A percentile compares a stretch with the other conserved stretches of the same genome.
Conservation (phyloP, 2,113 vertebrate genomes). For the Arothron firmamentum region DNA sequence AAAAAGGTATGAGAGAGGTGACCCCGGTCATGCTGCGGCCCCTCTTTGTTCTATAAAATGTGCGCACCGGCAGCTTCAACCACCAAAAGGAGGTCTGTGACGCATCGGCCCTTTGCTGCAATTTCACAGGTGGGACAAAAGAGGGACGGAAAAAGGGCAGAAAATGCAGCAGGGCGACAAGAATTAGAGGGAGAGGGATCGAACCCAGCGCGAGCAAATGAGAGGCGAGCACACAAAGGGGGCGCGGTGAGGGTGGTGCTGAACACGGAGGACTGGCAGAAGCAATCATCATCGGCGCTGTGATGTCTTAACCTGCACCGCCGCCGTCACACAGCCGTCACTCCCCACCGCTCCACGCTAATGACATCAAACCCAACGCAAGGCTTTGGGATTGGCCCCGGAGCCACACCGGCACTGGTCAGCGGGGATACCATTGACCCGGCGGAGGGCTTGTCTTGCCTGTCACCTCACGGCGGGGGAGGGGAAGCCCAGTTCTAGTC, state of each 20-base stretch:
- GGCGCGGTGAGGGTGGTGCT: conserved; percentile 19
- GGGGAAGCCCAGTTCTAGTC: conserved; percentile 41
- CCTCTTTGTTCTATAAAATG: conserved; percentile 30
- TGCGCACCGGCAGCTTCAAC: conserved; percentile 46
- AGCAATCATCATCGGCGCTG: conserved; percentile 61
- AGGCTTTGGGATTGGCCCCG: conserved; percentile 52
- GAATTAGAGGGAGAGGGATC: conserved; percentile 29
- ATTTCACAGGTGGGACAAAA: conserved; percentile 19
- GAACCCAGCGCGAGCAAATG: conserved; percentile 54
- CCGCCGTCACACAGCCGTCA: conserved; percentile 40
- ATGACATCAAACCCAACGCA: conserved; percentile 50
- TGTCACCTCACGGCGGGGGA: conserved; percentile 30
- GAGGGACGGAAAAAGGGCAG: conserved; percentile 5
- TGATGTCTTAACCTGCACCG: conserved; percentile 54
- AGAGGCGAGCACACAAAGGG: conserved; percentile 59
- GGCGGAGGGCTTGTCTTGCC: conserved; percentile 37
- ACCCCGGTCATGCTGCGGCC: conserved; percentile 45
- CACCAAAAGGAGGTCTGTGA: conserved; percentile 26
- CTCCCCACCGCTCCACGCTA: conserved; percentile 46
- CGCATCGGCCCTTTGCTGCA: too few species aligned
- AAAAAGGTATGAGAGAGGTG: conserved; percentile 50
- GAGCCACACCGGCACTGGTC: conserved; percentile 41
- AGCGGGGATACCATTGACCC: conserved; percentile 17
- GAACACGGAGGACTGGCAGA: conserved; percentile 61
- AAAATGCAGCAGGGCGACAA: background rate